Percentiles rank a stretch among this genome's conserved stretches.
phyloP scores from a whole-genome alignment of 2,888 invertebrate species.

The Steinernema hermaphroditum region DNA sequence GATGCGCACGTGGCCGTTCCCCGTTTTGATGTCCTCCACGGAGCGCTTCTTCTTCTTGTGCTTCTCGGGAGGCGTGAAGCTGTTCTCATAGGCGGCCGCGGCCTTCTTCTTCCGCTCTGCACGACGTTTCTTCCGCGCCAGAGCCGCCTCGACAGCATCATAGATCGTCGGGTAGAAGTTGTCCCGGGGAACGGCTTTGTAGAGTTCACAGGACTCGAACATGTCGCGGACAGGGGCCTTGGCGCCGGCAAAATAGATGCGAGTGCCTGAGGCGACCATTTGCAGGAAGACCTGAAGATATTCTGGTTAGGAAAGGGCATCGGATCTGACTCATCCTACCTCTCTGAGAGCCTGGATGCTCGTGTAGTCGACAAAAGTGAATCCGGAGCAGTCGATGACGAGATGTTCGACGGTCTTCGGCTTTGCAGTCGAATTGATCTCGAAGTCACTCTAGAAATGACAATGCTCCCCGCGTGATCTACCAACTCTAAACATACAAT shows the following conservation, averaged over 20 bases:
- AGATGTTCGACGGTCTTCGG: slow-evolving; percentile 45
- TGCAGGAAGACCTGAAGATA: slow-evolving; percentile 14
- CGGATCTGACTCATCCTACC: slow-evolving; percentile 36
- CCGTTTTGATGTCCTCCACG: neutral
- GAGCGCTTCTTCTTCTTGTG: slow-evolving; percentile 8
- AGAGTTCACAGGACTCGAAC: slow-evolving; percentile 61
- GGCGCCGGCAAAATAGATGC: slow-evolving; percentile 65
- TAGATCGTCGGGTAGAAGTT: slow-evolving; percentile 65
- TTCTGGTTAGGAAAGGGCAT: neutral
- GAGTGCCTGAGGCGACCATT: slow-evolving; percentile 39
- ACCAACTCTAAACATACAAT: slow-evolving; percentile 18
- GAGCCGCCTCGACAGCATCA: slow-evolving; percentile 56
- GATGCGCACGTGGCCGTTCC: slow-evolving; percentile 6
- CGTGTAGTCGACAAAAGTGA: slow-evolving; percentile 66
- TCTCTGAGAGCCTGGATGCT: slow-evolving; percentile 65
- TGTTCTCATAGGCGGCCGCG: slow-evolving; percentile 17
- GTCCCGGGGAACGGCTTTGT: slow-evolving; percentile 58
- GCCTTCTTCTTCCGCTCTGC: slow-evolving; percentile 33
- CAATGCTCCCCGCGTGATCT: too few species aligned
- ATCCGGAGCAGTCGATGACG: slow-evolving; percentile 64
- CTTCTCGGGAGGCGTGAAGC: slow-evolving; percentile 12
- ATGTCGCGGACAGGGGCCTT: slow-evolving; percentile 64
- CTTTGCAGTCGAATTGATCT: slow-evolving; percentile 5
- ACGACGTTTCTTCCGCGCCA: slow-evolving; percentile 50
- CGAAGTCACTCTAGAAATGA: slow-evolving; percentile 2